Conservation (phyloP, 2,797 vertebrate genomes). For the Rhynchotus rufescens region DNA sequence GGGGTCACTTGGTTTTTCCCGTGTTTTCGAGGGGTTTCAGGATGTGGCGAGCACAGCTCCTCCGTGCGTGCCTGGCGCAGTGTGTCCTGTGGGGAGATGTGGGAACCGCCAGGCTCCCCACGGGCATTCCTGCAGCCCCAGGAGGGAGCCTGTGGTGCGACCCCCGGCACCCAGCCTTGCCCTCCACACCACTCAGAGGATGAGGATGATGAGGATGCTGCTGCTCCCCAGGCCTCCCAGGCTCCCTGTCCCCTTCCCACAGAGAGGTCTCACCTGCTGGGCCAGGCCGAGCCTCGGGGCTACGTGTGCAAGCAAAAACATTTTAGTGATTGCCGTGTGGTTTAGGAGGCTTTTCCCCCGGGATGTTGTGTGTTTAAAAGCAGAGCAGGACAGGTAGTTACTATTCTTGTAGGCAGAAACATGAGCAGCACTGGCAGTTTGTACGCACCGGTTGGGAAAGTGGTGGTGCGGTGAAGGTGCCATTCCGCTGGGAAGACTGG, state of each 20-base stretch:
- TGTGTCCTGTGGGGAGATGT: not conserved
- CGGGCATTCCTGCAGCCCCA: not conserved
- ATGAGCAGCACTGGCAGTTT: not conserved
- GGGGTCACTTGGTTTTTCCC: too few species aligned
- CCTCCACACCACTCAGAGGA: not conserved
- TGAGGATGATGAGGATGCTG: not conserved
- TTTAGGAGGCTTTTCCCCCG: accelerated
- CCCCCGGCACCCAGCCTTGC: not conserved
- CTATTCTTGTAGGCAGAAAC: not conserved
- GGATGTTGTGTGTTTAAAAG: not conserved
- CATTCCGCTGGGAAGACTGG: not conserved
- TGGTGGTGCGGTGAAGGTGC: too few species aligned
- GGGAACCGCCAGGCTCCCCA: not conserved
- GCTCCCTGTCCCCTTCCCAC: not conserved
- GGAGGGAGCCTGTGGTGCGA: too few species aligned
- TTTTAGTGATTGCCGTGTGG: not conserved
- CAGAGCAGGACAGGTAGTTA: not conserved
- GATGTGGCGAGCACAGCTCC: not conserved
- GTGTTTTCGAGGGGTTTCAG: not conserved
- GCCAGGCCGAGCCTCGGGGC: not conserved
- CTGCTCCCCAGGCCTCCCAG: not conserved
- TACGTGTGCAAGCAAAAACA: not conserved
- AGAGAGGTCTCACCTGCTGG: not conserved
- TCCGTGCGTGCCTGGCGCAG: not conserved
- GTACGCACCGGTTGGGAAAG: not conserved